Evolutionary conservation across 2,113 vertebrate genomes (phyloP).

Genomic region (Alligator mississippiensis): DNA sequence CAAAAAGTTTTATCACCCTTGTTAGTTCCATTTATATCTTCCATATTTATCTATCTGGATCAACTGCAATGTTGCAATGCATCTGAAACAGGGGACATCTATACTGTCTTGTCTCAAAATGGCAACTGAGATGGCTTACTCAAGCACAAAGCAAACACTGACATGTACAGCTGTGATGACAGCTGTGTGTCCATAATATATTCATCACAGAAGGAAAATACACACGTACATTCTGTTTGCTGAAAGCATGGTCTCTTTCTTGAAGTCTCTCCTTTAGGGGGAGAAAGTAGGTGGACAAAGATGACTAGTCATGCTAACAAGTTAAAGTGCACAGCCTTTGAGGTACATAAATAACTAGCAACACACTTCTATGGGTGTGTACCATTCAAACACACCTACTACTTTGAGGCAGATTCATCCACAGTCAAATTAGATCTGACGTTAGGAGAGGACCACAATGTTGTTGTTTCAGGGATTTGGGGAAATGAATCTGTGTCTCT

Average conservation of each 20-base stretch:
- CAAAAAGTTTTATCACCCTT: not conserved
- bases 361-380: not conserved
- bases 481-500: not conserved
- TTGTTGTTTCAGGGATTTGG: not conserved
- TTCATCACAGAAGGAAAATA: not conserved
- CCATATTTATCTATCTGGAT: not conserved
- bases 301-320: constrained; percentile 31
- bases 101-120: not conserved
- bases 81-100: fast-evolving
- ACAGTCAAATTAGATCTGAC: not conserved
- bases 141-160: not conserved
- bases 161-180: not conserved
- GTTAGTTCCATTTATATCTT: not conserved
- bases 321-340: not conserved
- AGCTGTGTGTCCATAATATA: fast-evolving
- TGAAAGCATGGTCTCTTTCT: not conserved
- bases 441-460: not conserved
- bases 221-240: not conserved
- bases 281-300: constrained; percentile 27
- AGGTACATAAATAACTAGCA: constrained; percentile 30
- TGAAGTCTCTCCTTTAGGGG: not conserved
- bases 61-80: not conserved
- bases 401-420: not conserved
- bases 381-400: not conserved
- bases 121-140: not conserved